These are phyloP conservation scores for Hylia prasina DNA, from an alignment of 2,113 vertebrate genomes.

Conservation along the genomic window DNA sequence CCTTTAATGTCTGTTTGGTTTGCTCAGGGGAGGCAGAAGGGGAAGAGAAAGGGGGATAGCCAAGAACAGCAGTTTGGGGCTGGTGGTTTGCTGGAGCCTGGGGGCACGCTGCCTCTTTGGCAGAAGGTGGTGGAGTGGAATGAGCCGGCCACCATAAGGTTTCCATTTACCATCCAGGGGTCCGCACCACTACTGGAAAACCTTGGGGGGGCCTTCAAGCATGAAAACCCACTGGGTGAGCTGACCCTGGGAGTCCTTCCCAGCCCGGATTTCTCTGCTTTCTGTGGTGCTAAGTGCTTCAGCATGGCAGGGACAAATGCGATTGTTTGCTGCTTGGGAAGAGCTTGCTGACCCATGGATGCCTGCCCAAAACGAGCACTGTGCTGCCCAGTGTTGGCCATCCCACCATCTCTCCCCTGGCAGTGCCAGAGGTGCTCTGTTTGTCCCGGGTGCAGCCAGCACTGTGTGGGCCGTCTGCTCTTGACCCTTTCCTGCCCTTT, in stretches of 20 bases:
- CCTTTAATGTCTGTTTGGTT: constrained; percentile 51
- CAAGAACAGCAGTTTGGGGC: background rate
- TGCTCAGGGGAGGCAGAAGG: constrained; percentile 26
- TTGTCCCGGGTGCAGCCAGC: background rate
- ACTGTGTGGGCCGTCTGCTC: background rate
- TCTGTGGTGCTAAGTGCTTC: constrained; percentile 31
- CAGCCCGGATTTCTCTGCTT: constrained; percentile 3
- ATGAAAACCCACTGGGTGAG: background rate
- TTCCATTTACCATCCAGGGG: constrained; percentile 13
- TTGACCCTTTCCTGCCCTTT: background rate
- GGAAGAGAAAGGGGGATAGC: constrained; percentile 33
- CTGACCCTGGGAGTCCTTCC: background rate
- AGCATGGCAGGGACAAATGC: background rate
- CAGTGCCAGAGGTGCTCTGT: background rate
- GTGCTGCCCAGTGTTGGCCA: background rate
- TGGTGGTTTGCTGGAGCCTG: background rate
- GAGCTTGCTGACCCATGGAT: background rate
- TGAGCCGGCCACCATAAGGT: background rate
- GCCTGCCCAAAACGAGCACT: background rate
- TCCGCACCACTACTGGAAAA: background rate
- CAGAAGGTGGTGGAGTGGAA: background rate
- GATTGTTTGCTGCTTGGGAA: background rate
- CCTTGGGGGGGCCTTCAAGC: background rate
- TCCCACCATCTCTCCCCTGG: background rate
- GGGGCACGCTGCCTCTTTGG: background rate